Evolutionary conservation across 2,888 invertebrate species (phyloP).

Genomic region (Sinotaia quadrata): DNA sequence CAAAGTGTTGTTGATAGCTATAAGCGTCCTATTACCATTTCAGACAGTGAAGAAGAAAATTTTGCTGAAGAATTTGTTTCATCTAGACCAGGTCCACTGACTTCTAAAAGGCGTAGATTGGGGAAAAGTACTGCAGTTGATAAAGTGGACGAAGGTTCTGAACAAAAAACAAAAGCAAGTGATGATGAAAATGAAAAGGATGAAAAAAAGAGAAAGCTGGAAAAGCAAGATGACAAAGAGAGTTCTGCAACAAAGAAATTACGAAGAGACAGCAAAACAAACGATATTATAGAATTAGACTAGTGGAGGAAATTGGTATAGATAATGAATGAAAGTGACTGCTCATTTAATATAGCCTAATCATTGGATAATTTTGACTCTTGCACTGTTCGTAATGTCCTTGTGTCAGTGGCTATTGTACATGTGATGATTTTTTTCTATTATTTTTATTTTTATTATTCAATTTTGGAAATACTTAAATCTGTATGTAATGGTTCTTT

Average conservation of each 20-base stretch:
- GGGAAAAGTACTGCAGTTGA: not conserved
- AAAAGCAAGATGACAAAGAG: constrained; percentile 7
- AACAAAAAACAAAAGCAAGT: constrained; percentile 17
- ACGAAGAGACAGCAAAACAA: constrained; percentile 7
- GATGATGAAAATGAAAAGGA: constrained; percentile 12
- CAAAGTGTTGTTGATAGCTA: constrained; percentile 14
- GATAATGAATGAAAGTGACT: not conserved
- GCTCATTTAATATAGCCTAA: not conserved
- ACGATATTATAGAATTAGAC: constrained; percentile 10
- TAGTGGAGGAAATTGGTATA: not conserved
- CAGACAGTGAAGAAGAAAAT: constrained; percentile 17
- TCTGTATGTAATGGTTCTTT: too few relatives aligned
- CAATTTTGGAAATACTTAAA: not conserved
- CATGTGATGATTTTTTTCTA: not conserved
- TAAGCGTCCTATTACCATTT: constrained; percentile 20
- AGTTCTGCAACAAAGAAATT: constrained; percentile 10
- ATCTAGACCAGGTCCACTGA: not conserved
- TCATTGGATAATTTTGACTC: not conserved
- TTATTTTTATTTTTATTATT: not conserved
- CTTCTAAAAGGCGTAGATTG: not conserved
- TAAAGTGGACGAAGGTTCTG: not conserved
- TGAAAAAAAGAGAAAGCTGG: constrained; percentile 10
- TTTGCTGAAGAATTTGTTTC: not conserved
- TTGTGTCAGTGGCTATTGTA: not conserved
- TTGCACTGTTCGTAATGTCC: not conserved